These are phyloP conservation scores for Pomacea canaliculata DNA, from an alignment of 2,888 invertebrate species.

Conservation along the genomic window DNA sequence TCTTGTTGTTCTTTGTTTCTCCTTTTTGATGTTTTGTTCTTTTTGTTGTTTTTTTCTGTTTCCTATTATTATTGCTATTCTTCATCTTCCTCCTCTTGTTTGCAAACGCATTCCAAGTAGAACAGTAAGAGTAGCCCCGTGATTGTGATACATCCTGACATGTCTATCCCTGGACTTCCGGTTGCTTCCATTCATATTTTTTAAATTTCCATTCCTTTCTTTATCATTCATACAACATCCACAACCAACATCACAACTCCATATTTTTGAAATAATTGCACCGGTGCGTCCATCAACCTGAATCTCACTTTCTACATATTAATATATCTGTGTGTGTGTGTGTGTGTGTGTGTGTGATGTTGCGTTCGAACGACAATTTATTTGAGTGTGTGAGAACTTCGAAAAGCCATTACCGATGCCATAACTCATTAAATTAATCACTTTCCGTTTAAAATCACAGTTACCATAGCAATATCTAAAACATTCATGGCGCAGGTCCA, in stretches of 20 bases:
- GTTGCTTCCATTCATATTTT: not conserved
- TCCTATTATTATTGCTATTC: not conserved
- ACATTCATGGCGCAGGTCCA: too few relatives aligned
- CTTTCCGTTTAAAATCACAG: too few relatives aligned
- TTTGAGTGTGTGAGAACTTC: too few relatives aligned
- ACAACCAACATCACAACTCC: not conserved
- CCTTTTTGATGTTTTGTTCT: not conserved
- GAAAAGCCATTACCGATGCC: too few relatives aligned
- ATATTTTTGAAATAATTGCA: not conserved
- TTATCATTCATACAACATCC: not conserved
- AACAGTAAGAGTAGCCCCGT: not conserved
- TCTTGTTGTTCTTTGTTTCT: not conserved
- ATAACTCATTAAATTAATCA: too few relatives aligned
- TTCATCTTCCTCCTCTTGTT: not conserved
- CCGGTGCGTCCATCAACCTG: not conserved
- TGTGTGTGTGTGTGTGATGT: too few relatives aligned
- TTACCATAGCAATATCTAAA: too few relatives aligned
- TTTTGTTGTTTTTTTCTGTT: not conserved
- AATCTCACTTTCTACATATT: not conserved
- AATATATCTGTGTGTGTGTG: not conserved
- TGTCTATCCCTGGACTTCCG: not conserved
- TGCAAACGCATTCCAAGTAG: not conserved
- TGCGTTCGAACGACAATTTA: too few relatives aligned
- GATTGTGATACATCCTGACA: not conserved
- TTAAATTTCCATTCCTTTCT: not conserved